These are phyloP conservation scores for Nemapogon koenigi DNA, from an alignment of 2,888 invertebrate genomes.

Conservation along the genomic window DNA sequence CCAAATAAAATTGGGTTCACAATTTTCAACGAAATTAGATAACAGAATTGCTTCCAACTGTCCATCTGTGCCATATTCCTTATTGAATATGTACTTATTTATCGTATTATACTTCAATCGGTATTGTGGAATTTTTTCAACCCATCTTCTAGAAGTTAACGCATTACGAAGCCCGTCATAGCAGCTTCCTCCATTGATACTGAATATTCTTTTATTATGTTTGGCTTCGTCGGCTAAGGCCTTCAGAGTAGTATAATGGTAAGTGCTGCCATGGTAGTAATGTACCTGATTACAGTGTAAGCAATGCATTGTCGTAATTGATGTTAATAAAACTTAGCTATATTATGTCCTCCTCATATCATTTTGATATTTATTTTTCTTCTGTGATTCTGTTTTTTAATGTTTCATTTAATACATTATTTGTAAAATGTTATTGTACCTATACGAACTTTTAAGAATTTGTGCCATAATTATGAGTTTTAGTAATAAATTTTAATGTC, in stretches of 20 bases:
- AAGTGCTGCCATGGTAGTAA: too few relatives aligned
- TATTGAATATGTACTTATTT: constrained; percentile 26
- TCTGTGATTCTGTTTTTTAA: too few relatives aligned
- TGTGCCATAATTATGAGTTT: too few relatives aligned
- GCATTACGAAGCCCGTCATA: constrained; percentile 63
- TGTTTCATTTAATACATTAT: too few relatives aligned
- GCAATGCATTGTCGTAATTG: too few relatives aligned
- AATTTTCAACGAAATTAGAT: constrained; percentile 44
- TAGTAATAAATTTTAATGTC: too few relatives aligned
- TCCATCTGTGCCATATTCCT: constrained; percentile 27
- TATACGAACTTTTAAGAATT: too few relatives aligned
- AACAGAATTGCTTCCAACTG: constrained; percentile 45
- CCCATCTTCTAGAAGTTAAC: constrained; percentile 71
- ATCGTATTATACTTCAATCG: constrained; percentile 44
- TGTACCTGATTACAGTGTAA: too few relatives aligned
- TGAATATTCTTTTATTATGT: constrained; percentile 57
- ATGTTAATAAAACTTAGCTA: too few relatives aligned
- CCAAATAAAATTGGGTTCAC: constrained; percentile 45
- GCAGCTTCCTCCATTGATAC: constrained; percentile 44
- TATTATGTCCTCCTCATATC: too few relatives aligned
- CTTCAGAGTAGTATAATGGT: constrained; percentile 42
- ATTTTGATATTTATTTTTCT: too few relatives aligned
- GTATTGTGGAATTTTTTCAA: constrained; percentile 68
- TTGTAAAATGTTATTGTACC: too few relatives aligned
- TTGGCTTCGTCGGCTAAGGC: constrained; percentile 52